These are phyloP conservation scores for Podilymbus podiceps DNA, from an alignment of 2,113 vertebrate species.

Conservation along the genomic window DNA sequence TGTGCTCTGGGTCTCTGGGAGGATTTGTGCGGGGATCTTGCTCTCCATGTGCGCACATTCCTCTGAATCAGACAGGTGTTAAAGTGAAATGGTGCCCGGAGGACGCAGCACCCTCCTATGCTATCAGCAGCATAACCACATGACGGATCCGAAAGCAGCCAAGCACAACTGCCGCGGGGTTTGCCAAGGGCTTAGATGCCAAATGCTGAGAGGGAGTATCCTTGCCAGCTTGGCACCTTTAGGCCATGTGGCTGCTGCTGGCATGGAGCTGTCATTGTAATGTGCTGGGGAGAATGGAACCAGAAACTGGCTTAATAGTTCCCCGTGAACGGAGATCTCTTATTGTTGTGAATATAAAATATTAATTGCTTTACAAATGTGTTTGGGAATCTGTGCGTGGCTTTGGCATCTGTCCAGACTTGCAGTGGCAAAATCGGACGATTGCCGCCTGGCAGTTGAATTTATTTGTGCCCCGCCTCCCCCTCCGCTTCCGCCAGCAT, in stretches of 20 bases:
- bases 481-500: not conserved
- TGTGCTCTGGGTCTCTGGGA: not conserved
- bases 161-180: conserved; percentile 59
- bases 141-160: conserved; percentile 62
- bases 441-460: not conserved
- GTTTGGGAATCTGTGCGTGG: not conserved
- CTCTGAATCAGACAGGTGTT: conserved; percentile 64
- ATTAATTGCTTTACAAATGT: conserved; percentile 44
- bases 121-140: conserved; percentile 59
- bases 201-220: conserved; percentile 51
- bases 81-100: conserved; percentile 36
- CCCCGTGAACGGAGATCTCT: conserved; percentile 13
- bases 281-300: conserved; percentile 24
- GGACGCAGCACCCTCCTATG: conserved; percentile 41
- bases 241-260: conserved; percentile 58
- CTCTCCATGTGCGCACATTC: conserved; percentile 60
- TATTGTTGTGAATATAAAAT: conserved; percentile 44
- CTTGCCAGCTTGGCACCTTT: conserved; percentile 72
- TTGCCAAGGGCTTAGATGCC: conserved; percentile 60
- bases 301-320: conserved; percentile 49
- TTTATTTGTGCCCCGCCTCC: not conserved
- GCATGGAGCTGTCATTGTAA: conserved; percentile 18
- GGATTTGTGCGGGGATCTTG: conserved; percentile 56
- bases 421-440: not conserved
- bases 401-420: conserved; percentile 11